Conservation (phyloP, 2,113 vertebrate species). For the Pluvialis apricaria region DNA sequence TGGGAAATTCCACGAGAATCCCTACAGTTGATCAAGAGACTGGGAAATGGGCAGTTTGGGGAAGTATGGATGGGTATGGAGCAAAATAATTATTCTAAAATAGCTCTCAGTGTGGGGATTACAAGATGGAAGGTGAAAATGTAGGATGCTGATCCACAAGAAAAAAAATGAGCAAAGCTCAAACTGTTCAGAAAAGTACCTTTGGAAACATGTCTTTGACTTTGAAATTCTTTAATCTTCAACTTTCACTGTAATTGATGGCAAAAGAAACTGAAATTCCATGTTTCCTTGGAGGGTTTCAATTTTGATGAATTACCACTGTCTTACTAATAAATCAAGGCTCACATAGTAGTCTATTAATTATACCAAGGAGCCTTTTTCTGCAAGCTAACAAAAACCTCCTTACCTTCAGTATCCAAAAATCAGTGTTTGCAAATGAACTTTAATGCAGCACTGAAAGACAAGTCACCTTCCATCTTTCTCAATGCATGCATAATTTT, state of each 20-base stretch:
- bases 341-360: neutral
- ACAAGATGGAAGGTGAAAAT: slow-evolving; percentile 78
- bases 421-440: neutral
- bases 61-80: slow-evolving; percentile 99
- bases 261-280: slow-evolving; percentile 12
- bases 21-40: slow-evolving; percentile 96
- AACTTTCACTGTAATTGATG: slow-evolving; percentile 30
- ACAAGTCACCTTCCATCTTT: slow-evolving; percentile 79
- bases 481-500: slow-evolving; percentile 83
- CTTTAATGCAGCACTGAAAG: neutral
- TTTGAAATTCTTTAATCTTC: slow-evolving; percentile 43
- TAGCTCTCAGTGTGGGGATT: slow-evolving; percentile 61
- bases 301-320: slow-evolving; percentile 41
- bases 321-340: slow-evolving; percentile 13
- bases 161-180: neutral
- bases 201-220: neutral
- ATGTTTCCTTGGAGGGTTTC: neutral
- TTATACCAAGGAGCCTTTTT: neutral
- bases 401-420: neutral
- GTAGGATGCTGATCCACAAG: neutral
- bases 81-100: slow-evolving; percentile 67
- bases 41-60: slow-evolving; percentile 98
- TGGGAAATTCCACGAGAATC: slow-evolving; percentile 98
- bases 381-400: neutral
- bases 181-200: neutral